Percentiles rank a stretch among this genome's conserved stretches.
phyloP scores from a whole-genome alignment of 2,113 vertebrate genomes.

The Aythya baeri region DNA sequence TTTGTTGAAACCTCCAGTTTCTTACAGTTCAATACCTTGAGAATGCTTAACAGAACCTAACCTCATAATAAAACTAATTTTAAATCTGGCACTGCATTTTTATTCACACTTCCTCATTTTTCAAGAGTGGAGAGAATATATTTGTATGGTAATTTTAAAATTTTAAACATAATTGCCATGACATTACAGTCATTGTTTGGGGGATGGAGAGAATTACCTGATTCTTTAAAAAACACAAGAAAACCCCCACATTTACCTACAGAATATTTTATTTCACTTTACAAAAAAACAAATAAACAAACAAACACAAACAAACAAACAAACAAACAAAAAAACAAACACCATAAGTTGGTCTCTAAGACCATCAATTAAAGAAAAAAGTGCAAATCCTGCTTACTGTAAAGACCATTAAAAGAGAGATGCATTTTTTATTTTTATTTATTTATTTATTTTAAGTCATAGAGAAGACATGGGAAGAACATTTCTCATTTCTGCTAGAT shows the following conservation, averaged over 20 bases:
- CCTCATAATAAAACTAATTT: neutral
- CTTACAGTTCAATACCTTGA: neutral
- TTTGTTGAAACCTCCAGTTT: neutral
- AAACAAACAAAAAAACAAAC: neutral
- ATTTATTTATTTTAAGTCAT: neutral
- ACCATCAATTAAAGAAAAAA: neutral
- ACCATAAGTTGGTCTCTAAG: neutral
- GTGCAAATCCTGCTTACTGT: neutral
- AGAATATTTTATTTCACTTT: constrained; percentile 33
- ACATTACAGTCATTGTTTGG: neutral
- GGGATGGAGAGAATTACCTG: accelerated
- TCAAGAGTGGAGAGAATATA: neutral
- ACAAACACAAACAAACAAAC: too few species aligned
- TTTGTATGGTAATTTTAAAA: neutral
- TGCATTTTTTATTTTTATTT: neutral
- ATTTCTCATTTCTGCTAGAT: neutral
- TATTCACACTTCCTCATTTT: neutral
- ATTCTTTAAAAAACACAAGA: neutral
- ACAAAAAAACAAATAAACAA: neutral
- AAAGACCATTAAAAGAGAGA: neutral
- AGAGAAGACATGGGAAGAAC: neutral
- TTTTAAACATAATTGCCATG: accelerated
- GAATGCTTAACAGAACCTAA: neutral
- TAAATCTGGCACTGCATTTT: accelerated
- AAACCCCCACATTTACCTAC: accelerated